Percentiles rank a stretch among this genome's conserved stretches.
Evolutionary conservation across 2,113 vertebrate species (phyloP).

Genomic region (Odocoileus hemionus): DNA sequence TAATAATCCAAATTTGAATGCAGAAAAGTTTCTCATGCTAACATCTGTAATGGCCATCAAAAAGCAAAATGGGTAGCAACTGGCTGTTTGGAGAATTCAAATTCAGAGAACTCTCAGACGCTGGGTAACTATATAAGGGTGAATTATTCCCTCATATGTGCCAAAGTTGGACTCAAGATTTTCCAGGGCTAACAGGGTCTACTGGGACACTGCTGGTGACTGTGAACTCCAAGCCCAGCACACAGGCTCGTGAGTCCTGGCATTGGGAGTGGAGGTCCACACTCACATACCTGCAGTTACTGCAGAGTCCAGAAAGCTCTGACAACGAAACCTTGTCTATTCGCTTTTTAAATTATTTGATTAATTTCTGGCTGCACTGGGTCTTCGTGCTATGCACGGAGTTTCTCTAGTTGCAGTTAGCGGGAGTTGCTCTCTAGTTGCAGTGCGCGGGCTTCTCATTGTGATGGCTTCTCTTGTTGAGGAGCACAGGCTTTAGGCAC

Average conservation of each 20-base stretch:
- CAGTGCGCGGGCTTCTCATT: accelerated
- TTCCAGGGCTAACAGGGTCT: not conserved
- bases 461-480: not conserved
- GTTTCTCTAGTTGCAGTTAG: not conserved
- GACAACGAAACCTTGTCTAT: not conserved
- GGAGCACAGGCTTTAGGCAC: not conserved
- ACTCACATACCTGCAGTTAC: not conserved
- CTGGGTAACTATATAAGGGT: not conserved
- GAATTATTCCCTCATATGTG: not conserved
- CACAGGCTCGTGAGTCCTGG: accelerated
- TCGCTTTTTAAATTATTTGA: not conserved
- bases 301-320: not conserved
- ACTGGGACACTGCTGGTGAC: not conserved
- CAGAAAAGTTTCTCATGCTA: not conserved
- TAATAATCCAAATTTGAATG: not conserved
- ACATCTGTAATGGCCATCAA: not conserved
- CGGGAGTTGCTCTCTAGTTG: not conserved
- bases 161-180: not conserved
- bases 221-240: not conserved
- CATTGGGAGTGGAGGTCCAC: too few species aligned
- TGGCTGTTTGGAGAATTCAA: not conserved
- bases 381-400: accelerated
- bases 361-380: not conserved
- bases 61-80: not conserved
- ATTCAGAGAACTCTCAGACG: not conserved